phyloP scores from a whole-genome alignment of 2,888 invertebrate genomes.

The Ochropacha duplaris region DNA sequence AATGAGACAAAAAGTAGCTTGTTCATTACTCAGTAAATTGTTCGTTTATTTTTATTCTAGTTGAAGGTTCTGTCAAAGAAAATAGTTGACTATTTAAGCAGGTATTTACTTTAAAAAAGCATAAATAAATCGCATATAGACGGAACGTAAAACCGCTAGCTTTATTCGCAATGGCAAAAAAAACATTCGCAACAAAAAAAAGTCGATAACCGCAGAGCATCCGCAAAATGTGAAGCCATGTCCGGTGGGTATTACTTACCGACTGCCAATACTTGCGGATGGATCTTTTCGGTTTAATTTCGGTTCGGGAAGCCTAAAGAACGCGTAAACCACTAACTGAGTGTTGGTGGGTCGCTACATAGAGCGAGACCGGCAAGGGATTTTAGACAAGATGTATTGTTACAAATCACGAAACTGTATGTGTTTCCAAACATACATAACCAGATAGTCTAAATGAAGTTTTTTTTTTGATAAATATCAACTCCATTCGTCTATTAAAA shows the following conservation, averaged over 20 bases:
- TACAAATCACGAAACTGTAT: no score
- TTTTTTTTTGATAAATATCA: no score
- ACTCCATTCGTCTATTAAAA: no score
- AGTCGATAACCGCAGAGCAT: constrained; percentile 15
- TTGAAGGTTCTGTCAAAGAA: background rate
- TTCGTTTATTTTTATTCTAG: background rate
- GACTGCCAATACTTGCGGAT: constrained; percentile 4
- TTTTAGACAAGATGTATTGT: background rate
- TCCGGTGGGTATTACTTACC: constrained; percentile 1
- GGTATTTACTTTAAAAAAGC: background rate
- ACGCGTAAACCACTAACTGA: constrained; percentile 24
- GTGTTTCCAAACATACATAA: no score
- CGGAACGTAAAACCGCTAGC: constrained; percentile 13
- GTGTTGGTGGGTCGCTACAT: constrained; percentile 21
- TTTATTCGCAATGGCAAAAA: background rate
- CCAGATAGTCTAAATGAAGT: no score
- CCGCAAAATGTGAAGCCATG: constrained; percentile 22
- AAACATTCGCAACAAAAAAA: no score
- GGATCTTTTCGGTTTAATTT: constrained; percentile 46
- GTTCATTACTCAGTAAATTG: no score
- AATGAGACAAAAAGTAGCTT: background rate
- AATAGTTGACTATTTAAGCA: background rate
- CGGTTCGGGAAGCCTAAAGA: constrained; percentile 54
- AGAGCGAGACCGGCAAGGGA: constrained; percentile 12
- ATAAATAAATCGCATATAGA: background rate